These are phyloP conservation scores for Hylomyscus alleni DNA, from an alignment of 2,797 vertebrate species.

Conservation along the genomic window DNA sequence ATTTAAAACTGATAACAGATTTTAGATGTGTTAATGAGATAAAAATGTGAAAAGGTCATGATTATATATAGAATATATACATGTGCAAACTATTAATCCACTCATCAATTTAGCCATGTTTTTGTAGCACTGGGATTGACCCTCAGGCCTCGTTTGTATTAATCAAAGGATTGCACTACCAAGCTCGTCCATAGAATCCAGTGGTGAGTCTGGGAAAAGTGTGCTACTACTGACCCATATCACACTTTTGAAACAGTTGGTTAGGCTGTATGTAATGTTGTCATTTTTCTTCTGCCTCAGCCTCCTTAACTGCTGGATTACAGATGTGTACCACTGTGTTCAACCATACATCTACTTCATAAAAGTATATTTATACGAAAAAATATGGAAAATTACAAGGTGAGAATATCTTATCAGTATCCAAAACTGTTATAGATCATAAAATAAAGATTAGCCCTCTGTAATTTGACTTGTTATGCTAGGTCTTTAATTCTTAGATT, in stretches of 20 bases:
- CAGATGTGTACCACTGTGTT: too few species aligned
- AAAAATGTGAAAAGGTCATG: slow-evolving; percentile 1
- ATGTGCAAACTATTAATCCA: not conserved
- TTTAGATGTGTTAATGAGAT: not conserved
- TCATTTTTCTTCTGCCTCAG: not conserved
- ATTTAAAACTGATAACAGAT: slow-evolving; percentile 16
- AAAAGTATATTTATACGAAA: not conserved
- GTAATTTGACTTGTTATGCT: not conserved
- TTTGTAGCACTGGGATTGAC: not conserved
- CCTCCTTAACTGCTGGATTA: too few species aligned
- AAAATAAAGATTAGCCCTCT: not conserved
- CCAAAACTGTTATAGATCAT: not conserved
- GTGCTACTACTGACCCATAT: too few species aligned
- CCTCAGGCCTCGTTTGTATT: not conserved
- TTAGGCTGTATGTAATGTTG: not conserved
- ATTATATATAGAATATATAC: not conserved
- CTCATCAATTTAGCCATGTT: not conserved
- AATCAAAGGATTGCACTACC: not conserved
- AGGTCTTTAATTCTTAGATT: not conserved
- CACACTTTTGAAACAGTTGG: not conserved
- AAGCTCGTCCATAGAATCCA: not conserved
- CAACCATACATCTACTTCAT: not conserved
- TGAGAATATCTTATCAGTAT: slow-evolving; percentile 3
- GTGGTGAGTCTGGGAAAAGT: not conserved
- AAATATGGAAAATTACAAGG: not conserved